Evolutionary conservation across 2,113 vertebrate species (phyloP).

Genomic region (Plectropomus leopardus): DNA sequence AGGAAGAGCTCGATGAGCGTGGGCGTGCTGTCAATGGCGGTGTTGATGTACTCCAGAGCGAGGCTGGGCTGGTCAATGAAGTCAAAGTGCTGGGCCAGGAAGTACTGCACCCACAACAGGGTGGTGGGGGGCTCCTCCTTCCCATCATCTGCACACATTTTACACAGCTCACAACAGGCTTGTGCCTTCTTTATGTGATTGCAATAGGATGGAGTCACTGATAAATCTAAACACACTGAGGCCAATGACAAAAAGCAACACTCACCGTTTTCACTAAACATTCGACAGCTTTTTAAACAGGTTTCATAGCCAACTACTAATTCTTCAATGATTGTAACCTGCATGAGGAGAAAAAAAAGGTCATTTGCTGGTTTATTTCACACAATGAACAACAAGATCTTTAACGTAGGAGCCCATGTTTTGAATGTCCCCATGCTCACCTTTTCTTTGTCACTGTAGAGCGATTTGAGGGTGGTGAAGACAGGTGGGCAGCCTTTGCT

Average conservation of each 20-base stretch:
- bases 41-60: constrained; percentile 94
- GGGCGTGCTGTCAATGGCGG: constrained; percentile 95
- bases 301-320: constrained; percentile 93
- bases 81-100: constrained; percentile 95
- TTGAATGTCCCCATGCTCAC: constrained; percentile 77
- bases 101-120: constrained; percentile 96
- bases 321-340: constrained; percentile 94
- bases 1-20: constrained; percentile 95
- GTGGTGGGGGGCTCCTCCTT: constrained; percentile 95
- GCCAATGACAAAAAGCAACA: background rate
- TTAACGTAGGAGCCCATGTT: background rate
- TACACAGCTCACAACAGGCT: background rate
- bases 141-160: constrained; percentile 87
- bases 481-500: constrained; percentile 95
- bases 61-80: constrained; percentile 88
- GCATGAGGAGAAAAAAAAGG: constrained; percentile 27
- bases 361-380: background rate
- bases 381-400: background rate
- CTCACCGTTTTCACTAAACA: constrained; percentile 94
- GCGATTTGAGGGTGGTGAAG: constrained; percentile 93
- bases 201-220: background rate
- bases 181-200: background rate
- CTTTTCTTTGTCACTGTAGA: constrained; percentile 94
- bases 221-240: background rate
- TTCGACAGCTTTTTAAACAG: constrained; percentile 89